Percentiles rank a stretch among this genome's conserved stretches.
phyloP scores from a whole-genome alignment of 2,888 invertebrate genomes.

The Eupithecia insigniata region DNA sequence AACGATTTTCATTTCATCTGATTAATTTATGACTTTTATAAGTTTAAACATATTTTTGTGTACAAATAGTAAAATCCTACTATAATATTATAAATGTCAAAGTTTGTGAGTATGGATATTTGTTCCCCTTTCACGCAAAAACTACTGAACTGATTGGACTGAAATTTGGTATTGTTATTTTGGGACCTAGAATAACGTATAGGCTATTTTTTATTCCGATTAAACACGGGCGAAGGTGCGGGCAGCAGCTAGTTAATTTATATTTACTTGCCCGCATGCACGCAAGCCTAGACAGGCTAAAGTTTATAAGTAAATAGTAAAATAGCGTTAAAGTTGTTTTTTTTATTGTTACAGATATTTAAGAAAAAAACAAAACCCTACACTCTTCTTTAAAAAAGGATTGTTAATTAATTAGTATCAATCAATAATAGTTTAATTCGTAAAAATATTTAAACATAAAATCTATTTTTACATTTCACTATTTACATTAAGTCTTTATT shows the following conservation, averaged over 20 bases:
- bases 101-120: too few species aligned
- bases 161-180: too few species aligned
- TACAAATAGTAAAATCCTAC: not conserved
- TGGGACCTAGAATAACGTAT: too few species aligned
- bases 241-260: too few species aligned
- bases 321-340: not conserved
- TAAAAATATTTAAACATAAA: not conserved
- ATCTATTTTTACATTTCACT: not conserved
- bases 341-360: slow-evolving; percentile 68
- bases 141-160: too few species aligned
- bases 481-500: too few species aligned
- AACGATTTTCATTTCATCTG: slow-evolving; percentile 1
- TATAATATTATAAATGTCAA: too few species aligned
- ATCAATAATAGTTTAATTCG: not conserved
- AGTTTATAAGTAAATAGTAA: not conserved
- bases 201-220: too few species aligned
- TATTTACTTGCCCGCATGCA: not conserved
- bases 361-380: slow-evolving; percentile 47
- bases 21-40: not conserved
- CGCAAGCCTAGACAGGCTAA: not conserved
- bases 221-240: too few species aligned
- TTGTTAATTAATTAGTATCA: not conserved
- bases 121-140: too few species aligned
- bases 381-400: not conserved
- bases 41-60: not conserved